A percentile compares a stretch with the other conserved stretches of the same genome.
Evolutionary conservation across 2,888 invertebrate genomes (phyloP).

Genomic region (Bombyx huttoni): DNA sequence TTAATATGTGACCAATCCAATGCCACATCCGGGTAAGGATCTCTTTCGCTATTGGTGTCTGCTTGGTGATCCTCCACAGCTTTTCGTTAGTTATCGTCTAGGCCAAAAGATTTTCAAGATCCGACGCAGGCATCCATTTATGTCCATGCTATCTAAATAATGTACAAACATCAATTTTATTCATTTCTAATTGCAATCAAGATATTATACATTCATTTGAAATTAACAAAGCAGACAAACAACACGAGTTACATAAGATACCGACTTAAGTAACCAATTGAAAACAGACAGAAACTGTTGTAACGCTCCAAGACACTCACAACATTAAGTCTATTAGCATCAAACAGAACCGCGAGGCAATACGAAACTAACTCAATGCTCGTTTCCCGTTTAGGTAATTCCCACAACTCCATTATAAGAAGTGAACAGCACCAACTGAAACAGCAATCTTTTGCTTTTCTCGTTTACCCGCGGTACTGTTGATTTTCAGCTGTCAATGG

Average conservation of each 20-base stretch:
- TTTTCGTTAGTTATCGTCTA: too few species aligned
- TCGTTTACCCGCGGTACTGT: conserved; percentile 7
- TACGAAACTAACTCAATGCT: conserved; percentile 8
- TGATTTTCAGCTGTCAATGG: conserved; percentile 6
- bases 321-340: conserved; percentile 10
- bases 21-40: too few species aligned
- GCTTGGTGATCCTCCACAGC: too few species aligned
- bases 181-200: too few species aligned
- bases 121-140: too few species aligned
- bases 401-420: conserved; percentile 10
- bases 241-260: neutral
- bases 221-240: neutral
- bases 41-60: too few species aligned
- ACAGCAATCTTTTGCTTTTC: conserved; percentile 8
- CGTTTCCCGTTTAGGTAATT: neutral
- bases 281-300: neutral
- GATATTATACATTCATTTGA: too few species aligned
- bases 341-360: conserved; percentile 5
- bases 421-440: conserved; percentile 12
- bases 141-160: too few species aligned
- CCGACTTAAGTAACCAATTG: neutral
- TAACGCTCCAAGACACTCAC: neutral
- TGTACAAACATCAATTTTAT: too few species aligned
- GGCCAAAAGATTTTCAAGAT: too few species aligned
- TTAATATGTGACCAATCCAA: too few species aligned